Percentiles rank a stretch among this genome's conserved stretches.
Evolutionary conservation across 2,113 vertebrate species (phyloP).

Genomic region (Lynx canadensis): DNA sequence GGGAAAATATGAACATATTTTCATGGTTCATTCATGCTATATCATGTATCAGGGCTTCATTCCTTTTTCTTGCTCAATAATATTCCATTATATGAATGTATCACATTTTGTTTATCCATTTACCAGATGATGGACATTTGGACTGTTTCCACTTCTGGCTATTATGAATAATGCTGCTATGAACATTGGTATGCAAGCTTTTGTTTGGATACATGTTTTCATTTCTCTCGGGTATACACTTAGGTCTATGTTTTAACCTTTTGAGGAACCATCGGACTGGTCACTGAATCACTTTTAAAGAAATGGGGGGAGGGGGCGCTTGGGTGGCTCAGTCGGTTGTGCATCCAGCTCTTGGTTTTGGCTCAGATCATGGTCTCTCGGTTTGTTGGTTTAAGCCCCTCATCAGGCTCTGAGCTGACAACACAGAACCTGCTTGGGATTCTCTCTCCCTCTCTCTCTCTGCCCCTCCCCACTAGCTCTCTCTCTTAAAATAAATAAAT

Average conservation of each 20-base stretch:
- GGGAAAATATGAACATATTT: background rate
- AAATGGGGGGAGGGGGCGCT: background rate
- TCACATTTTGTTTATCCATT: background rate
- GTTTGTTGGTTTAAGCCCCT: no score
- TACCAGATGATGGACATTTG: background rate
- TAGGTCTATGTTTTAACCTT: background rate
- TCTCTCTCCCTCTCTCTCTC: no score
- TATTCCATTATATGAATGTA: background rate
- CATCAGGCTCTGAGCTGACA: no score
- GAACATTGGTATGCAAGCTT: background rate
- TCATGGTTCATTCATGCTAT: background rate
- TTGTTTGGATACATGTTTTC: background rate
- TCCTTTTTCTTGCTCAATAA: background rate
- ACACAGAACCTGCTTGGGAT: no score
- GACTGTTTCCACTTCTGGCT: background rate
- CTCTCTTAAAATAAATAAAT: no score
- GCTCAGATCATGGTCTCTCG: no score
- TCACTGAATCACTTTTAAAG: background rate
- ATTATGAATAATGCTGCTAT: background rate
- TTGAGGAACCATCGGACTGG: background rate
- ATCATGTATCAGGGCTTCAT: background rate
- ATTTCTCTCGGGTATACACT: background rate
- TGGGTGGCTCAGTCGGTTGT: no score
- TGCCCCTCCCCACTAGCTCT: no score
- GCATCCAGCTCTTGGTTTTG: no score